Conservation (phyloP, 2,888 invertebrate species). For the Eilema depressum region DNA sequence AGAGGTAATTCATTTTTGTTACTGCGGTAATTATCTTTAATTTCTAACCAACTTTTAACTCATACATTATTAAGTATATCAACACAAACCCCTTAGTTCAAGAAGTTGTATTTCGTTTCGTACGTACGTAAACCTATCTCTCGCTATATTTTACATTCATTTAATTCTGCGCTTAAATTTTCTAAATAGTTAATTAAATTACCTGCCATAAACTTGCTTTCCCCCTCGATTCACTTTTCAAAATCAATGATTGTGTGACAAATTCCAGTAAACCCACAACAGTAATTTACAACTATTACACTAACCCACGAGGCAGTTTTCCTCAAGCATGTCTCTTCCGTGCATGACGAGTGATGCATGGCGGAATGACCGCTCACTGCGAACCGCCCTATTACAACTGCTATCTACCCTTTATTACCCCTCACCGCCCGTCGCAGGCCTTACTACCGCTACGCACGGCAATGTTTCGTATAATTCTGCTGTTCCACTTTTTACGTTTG, state of each 20-base stretch:
- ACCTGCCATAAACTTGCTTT: neutral
- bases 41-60: no score
- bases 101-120: no score
- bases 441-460: conserved; percentile 41
- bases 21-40: no score
- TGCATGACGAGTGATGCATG: conserved; percentile 42
- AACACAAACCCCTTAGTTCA: neutral
- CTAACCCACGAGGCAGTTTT: conserved; percentile 30
- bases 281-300: conserved; percentile 12
- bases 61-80: neutral
- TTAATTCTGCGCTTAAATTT: neutral
- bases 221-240: neutral
- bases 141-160: neutral
- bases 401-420: conserved; percentile 19
- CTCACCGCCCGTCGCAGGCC: conserved; percentile 20
- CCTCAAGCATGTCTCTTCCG: conserved; percentile 33
- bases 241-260: conserved; percentile 9
- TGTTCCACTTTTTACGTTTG: conserved; percentile 40
- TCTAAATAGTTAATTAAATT: neutral
- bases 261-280: conserved; percentile 11
- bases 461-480: conserved; percentile 42
- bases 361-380: conserved; percentile 20
- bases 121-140: neutral
- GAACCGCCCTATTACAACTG: conserved; percentile 20
- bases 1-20: neutral